Evolutionary conservation across 2,888 invertebrate species (phyloP).

Genomic region (Dynastes hyllus): DNA sequence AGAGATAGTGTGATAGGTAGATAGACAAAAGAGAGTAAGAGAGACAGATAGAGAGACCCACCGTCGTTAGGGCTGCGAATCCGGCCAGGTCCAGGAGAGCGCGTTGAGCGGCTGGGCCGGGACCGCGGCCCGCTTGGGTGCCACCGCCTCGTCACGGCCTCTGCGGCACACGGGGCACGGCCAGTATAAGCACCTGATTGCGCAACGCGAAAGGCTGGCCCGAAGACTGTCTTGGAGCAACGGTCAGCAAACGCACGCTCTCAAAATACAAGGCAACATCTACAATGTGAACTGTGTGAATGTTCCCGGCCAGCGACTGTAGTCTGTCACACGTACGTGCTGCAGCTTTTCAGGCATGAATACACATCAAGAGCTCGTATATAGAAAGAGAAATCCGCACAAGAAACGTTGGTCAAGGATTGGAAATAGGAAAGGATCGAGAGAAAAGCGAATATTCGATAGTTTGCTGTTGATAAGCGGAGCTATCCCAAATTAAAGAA

Average conservation of each 20-base stretch:
- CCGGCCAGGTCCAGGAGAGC: conserved; percentile 70
- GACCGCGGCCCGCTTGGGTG: conserved; percentile 60
- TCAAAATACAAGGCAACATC: conserved; percentile 56
- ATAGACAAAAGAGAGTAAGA: neutral
- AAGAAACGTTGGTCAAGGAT: no score
- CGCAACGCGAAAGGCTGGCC: conserved; percentile 70
- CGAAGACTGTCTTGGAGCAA: conserved; percentile 72
- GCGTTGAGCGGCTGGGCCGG: conserved; percentile 67
- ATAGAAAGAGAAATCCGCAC: neutral
- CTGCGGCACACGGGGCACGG: conserved; percentile 63
- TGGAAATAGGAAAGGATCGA: no score
- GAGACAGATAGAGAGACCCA: conserved; percentile 59
- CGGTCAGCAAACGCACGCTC: conserved; percentile 67
- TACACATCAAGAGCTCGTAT: conserved; percentile 24
- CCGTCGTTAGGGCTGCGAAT: conserved; percentile 68
- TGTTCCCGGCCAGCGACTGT: conserved; percentile 37
- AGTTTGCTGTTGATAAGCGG: no score
- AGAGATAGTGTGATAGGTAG: conserved; percentile 14
- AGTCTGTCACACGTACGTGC: conserved; percentile 45
- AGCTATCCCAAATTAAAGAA: no score
- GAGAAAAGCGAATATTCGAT: no score
- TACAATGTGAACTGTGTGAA: conserved; percentile 44
- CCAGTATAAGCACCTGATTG: conserved; percentile 60
- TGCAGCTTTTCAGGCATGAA: conserved; percentile 36
- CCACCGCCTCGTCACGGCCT: conserved; percentile 64